Evolutionary conservation across 2,797 vertebrate species (phyloP).

Genomic region (Darevskia mixta): DNA sequence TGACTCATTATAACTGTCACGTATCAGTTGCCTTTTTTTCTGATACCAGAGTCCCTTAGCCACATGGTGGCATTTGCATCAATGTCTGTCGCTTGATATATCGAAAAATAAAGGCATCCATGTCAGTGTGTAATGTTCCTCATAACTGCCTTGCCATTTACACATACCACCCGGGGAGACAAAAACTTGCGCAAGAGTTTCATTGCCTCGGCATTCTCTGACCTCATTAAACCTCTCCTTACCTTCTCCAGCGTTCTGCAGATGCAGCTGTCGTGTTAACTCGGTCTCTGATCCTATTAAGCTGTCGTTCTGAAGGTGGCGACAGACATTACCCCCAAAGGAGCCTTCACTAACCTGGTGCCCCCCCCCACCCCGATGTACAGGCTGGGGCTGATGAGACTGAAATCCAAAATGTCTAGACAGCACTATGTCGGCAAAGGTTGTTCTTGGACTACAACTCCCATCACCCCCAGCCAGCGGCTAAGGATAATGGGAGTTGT

Average conservation of each 20-base stretch:
- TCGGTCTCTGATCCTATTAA: not conserved
- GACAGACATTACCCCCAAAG: not conserved
- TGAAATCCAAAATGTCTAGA: no score
- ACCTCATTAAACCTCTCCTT: conserved; percentile 12
- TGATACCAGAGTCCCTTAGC: not conserved
- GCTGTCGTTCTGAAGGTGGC: not conserved
- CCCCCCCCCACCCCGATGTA: no score
- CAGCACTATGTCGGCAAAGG: no score
- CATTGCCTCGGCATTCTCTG: conserved; percentile 22
- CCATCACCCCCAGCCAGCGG: no score
- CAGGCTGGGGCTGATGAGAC: no score
- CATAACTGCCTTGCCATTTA: conserved; percentile 24
- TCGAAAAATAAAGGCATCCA: conserved; percentile 3
- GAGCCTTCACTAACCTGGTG: no score
- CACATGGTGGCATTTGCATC: not conserved
- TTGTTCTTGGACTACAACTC: no score
- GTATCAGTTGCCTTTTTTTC: not conserved
- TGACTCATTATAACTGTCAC: not conserved
- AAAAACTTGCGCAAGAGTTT: not conserved
- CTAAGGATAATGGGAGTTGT: no score
- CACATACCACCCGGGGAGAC: not conserved
- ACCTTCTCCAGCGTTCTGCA: not conserved
- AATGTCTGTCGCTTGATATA: not conserved
- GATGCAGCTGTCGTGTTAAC: not conserved
- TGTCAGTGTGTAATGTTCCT: not conserved